phyloP scores from a whole-genome alignment of 92 coral and sea anemone species.

The Actinernus sp. region DNA sequence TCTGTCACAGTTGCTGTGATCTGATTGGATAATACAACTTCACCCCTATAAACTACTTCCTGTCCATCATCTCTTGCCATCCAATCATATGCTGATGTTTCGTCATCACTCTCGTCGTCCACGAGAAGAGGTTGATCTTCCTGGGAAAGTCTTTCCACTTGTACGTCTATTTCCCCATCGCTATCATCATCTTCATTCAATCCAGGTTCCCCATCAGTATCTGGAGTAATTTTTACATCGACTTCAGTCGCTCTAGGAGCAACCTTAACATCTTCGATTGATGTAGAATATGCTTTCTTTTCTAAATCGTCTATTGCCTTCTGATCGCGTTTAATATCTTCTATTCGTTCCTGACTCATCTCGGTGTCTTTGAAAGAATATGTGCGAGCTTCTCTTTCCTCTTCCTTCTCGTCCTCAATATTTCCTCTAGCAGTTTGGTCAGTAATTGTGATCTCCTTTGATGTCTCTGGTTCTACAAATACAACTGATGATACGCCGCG shows the following conservation, averaged over 20 bases:
- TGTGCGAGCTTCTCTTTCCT: too few species aligned
- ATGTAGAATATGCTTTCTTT: too few species aligned
- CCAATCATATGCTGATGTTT: slow-evolving; percentile 30
- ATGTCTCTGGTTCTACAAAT: too few species aligned
- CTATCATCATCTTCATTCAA: slow-evolving; percentile 19
- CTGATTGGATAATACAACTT: neutral
- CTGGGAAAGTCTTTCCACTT: slow-evolving; percentile 23
- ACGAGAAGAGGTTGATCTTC: slow-evolving; percentile 23
- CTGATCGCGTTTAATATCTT: neutral
- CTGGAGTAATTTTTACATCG: neutral
- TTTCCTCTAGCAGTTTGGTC: too few species aligned
- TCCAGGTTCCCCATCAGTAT: neutral
- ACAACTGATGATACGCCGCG: too few species aligned
- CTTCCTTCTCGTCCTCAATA: too few species aligned
- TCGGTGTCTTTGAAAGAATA: too few species aligned
- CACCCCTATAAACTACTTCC: slow-evolving; percentile 26
- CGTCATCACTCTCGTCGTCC: slow-evolving; percentile 21
- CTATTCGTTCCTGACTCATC: neutral
- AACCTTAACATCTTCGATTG: too few species aligned
- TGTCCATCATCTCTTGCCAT: slow-evolving; percentile 43
- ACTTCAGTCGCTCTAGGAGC: too few species aligned
- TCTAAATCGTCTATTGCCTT: too few species aligned
- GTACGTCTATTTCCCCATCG: slow-evolving; percentile 43
- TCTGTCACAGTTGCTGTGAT: neutral
- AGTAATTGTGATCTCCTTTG: too few species aligned